These are phyloP conservation scores for Clanis bilineata DNA, from an alignment of 2,888 invertebrate genomes.

Conservation along the genomic window DNA sequence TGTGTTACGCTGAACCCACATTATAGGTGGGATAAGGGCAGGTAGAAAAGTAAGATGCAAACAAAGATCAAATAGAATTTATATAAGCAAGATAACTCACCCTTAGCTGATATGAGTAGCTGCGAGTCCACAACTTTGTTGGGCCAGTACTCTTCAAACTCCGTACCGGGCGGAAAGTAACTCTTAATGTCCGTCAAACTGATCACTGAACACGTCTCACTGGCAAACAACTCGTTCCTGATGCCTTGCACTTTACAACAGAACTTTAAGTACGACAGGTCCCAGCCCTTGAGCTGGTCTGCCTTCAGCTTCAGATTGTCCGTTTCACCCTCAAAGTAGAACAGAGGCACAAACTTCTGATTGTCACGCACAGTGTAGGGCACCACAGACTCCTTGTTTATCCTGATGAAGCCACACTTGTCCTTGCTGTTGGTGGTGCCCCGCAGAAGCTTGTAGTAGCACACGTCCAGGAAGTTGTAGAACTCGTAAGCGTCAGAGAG, in stretches of 20 bases:
- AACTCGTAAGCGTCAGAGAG: slow-evolving; percentile 94
- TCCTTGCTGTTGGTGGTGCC: slow-evolving; percentile 87
- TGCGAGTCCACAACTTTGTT: slow-evolving; percentile 93
- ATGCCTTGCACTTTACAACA: slow-evolving; percentile 97
- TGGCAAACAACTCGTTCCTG: slow-evolving; percentile 93
- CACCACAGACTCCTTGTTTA: slow-evolving; percentile 96
- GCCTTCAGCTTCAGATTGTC: slow-evolving; percentile 94
- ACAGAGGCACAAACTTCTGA: slow-evolving; percentile 94
- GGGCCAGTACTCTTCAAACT: slow-evolving; percentile 97
- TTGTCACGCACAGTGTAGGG: slow-evolving; percentile 93
- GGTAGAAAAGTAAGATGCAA: too few relatives aligned
- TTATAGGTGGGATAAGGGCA: too few relatives aligned
- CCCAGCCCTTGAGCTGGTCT: slow-evolving; percentile 94
- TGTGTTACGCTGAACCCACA: too few relatives aligned
- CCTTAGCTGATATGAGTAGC: slow-evolving; percentile 87
- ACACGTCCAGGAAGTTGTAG: slow-evolving; percentile 94
- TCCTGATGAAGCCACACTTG: slow-evolving; percentile 94
- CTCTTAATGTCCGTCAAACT: slow-evolving; percentile 94
- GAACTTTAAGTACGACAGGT: slow-evolving; percentile 95
- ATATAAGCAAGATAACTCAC: slow-evolving; percentile 61
- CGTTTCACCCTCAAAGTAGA: slow-evolving; percentile 94
- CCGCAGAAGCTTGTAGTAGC: slow-evolving; percentile 90
- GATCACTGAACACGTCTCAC: slow-evolving; percentile 94
- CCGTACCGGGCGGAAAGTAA: slow-evolving; percentile 94
- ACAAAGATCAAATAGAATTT: too few relatives aligned